Percentiles rank a stretch among this genome's conserved stretches.
Conservation (phyloP, 2,797 vertebrate genomes). For the Oreortyx pictus region DNA sequence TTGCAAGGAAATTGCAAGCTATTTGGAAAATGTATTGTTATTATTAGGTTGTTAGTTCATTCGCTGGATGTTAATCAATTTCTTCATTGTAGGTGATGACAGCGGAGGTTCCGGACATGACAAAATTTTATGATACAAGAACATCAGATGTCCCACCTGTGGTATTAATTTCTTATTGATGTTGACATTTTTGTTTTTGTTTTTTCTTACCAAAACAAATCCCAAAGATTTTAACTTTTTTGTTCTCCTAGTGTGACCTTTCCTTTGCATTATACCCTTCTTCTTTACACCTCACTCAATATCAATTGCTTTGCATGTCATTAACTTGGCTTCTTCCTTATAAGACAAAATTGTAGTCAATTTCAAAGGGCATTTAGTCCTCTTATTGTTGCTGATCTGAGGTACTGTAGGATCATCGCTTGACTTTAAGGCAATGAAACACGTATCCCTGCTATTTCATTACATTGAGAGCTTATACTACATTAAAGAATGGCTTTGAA, state of each 20-base stretch:
- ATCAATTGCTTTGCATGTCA: background rate
- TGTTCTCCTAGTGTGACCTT: background rate
- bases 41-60: constrained; percentile 51
- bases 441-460: background rate
- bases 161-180: background rate
- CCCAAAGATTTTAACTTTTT: background rate
- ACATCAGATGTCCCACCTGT: background rate
- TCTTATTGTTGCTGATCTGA: background rate
- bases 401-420: background rate
- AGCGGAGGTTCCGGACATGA: background rate
- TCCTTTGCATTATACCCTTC: background rate
- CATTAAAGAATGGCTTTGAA: background rate
- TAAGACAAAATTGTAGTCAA: background rate
- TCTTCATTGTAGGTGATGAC: background rate
- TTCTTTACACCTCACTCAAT: background rate
- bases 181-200: fast-evolving
- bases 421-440: background rate
- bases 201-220: background rate
- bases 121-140: background rate
- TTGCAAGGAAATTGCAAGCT: background rate
- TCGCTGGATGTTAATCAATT: constrained; percentile 50
- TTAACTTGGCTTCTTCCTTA: constrained; percentile 1
- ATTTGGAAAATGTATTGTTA: constrained; percentile 52
- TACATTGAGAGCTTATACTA: background rate
- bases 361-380: background rate